A percentile compares a stretch with the other conserved stretches of the same genome.
phyloP scores from a whole-genome alignment of 2,113 vertebrate genomes.

The Craseonycteris thonglongyai region DNA sequence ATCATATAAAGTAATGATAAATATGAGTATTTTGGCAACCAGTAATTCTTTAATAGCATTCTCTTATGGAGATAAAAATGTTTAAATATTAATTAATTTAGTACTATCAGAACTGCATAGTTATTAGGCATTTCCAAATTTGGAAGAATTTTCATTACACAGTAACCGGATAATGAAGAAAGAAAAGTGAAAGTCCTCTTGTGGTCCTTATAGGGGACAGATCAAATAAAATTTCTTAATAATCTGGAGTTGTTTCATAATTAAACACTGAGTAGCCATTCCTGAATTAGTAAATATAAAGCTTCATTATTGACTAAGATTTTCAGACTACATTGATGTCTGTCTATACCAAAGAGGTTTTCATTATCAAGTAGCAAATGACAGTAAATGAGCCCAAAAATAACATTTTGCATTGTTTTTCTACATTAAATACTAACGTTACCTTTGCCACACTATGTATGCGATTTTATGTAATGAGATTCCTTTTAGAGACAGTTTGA shows the following conservation, averaged over 20 bases:
- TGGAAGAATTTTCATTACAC: conserved; percentile 48
- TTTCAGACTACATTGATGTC: conserved; percentile 44
- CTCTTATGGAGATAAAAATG: conserved; percentile 66
- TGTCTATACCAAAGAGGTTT: conserved; percentile 66
- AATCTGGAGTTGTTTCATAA: conserved; percentile 66
- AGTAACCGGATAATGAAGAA: conserved; percentile 39
- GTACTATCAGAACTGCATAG: conserved; percentile 53
- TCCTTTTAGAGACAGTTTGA: conserved; percentile 64
- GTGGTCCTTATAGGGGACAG: neutral
- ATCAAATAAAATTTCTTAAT: conserved; percentile 53
- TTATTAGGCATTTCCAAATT: conserved; percentile 66
- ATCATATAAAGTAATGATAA: conserved; percentile 65
- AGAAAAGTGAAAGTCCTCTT: conserved; percentile 12
- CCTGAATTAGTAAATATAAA: conserved; percentile 66
- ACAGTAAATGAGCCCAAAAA: conserved; percentile 70
- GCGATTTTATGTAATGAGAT: conserved; percentile 62
- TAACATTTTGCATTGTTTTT: conserved; percentile 67
- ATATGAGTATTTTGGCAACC: conserved; percentile 58
- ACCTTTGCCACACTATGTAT: conserved; percentile 57
- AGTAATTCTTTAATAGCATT: conserved; percentile 67
- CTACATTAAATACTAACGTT: conserved; percentile 50
- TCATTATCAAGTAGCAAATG: conserved; percentile 67
- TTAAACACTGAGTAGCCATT: conserved; percentile 70
- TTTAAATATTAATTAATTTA: conserved; percentile 75
- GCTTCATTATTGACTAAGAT: conserved; percentile 64